Percentiles rank a stretch among this genome's conserved stretches.
These are phyloP conservation scores for Hydraecia micacea DNA, from an alignment of 2,888 invertebrate species.

Conservation along the genomic window DNA sequence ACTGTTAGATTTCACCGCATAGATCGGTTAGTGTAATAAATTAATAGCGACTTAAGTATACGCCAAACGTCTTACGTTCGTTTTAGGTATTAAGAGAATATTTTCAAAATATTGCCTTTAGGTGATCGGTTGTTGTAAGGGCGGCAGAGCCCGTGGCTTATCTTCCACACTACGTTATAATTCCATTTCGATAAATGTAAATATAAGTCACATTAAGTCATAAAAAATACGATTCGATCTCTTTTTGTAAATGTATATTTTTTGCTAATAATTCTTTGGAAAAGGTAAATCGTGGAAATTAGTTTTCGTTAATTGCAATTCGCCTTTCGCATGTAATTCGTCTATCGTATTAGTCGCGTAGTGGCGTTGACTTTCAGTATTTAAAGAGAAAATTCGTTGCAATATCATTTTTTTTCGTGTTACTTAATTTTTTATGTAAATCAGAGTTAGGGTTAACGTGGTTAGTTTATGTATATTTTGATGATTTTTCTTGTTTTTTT, in stretches of 20 bases:
- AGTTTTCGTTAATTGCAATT: conserved; percentile 72
- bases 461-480: conserved; percentile 89
- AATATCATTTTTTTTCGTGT: conserved; percentile 85
- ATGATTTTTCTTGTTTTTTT: conserved; percentile 72
- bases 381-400: conserved; percentile 84
- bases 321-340: conserved; percentile 74
- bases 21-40: conserved; percentile 90
- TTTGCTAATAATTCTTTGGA: conserved; percentile 84
- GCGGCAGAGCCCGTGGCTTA: conserved; percentile 77
- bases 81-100: conserved; percentile 87
- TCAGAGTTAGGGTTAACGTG: conserved; percentile 84
- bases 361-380: conserved; percentile 76
- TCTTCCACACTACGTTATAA: conserved; percentile 88
- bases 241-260: conserved; percentile 89
- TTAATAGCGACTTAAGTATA: conserved; percentile 90
- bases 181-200: conserved; percentile 90
- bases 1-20: conserved; percentile 89
- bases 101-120: conserved; percentile 90
- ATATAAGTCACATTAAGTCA: conserved; percentile 89
- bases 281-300: conserved; percentile 67
- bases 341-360: conserved; percentile 66
- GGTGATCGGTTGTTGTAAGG: conserved; percentile 81
- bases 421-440: conserved; percentile 88
- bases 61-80: conserved; percentile 91
- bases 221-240: conserved; percentile 89